Base-by-base conservation (phyloP, 1,140 invertebrate genomes). In the Heliconius eleuchia region DNA sequence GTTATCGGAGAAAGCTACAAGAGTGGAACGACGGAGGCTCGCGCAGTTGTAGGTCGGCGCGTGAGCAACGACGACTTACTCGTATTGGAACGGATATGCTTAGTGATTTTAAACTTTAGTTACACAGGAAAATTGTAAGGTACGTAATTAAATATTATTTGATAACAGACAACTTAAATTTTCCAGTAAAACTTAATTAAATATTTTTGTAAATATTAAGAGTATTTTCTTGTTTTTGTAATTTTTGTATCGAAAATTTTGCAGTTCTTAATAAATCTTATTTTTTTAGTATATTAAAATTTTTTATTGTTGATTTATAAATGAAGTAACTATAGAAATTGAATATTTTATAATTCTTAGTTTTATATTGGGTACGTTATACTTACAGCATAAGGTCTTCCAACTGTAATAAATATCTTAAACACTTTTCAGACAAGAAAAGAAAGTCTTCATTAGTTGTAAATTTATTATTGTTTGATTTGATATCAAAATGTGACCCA, bases 1-100 rank as follows among this genome's bases (percentile, higher is more conserved):
- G 89, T 90, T 90, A 88, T 78, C 75, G 86, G 87, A 91, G 89
- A 91, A 89, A 89, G 89, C 85, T 82, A 80, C 77, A 52, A 73
- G 80, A 81, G 84, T 83, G 76, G 80, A 82, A 77, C 81, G 78
- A 42, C 75, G 80, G 66, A 70, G 52, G 74, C 34, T n/a, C 39
- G 72, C 83, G 81, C 83, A 85, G 82, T 83, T 76, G 80, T 79
- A 80, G 82, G 80, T 80, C 81, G 82, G 79, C 82, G 79, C 76
- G 70, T 75, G 50, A 57, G 73, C 73, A 80, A 76, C 74, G 80
- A 71, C 71, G 76, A 46, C 55, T 19, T 70, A 16, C 60, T 2
- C 19, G 7, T 13, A 66, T 23, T 57, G n/a, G 3, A 16, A 30
- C 9, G 11, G 60, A 30, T 66, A 27, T 30, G 6, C 34, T 37